These are phyloP conservation scores for Encarsia formosa DNA, from an alignment of 2,888 invertebrate genomes.

Conservation along the genomic window DNA sequence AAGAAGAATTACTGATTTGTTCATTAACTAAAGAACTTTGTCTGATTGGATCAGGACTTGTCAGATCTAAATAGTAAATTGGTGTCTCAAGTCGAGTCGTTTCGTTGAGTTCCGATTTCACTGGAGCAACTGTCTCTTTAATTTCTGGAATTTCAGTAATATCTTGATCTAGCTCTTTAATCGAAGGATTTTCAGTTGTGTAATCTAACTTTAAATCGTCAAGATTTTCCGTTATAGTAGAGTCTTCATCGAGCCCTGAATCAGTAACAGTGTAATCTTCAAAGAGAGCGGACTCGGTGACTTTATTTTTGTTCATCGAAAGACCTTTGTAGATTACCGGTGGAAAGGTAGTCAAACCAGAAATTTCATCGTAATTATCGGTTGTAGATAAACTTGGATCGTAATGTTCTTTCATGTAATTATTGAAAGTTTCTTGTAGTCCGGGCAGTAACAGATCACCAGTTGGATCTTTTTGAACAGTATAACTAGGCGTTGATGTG, in stretches of 20 bases:
- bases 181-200: too few relatives aligned
- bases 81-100: slow-evolving; percentile 15
- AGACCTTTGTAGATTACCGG: not conserved
- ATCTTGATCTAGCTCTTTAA: too few relatives aligned
- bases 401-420: slow-evolving; percentile 26
- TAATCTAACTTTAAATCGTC: too few relatives aligned
- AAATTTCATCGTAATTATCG: slow-evolving; percentile 15
- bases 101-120: not conserved
- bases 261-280: too few relatives aligned
- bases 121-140: not conserved
- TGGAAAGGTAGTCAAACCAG: slow-evolving; percentile 14
- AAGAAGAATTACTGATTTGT: slow-evolving; percentile 9
- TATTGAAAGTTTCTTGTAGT: slow-evolving; percentile 20
- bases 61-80: slow-evolving; percentile 19
- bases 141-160: not conserved
- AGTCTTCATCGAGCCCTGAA: too few relatives aligned
- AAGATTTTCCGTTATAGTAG: too few relatives aligned
- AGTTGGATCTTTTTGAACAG: not conserved
- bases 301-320: not conserved
- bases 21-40: not conserved
- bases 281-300: too few relatives aligned
- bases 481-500: not conserved
- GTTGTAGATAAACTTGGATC: slow-evolving; percentile 15
- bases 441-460: slow-evolving; percentile 9
- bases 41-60: not conserved